Conservation (phyloP, 2,797 vertebrate species). For the Poliocrania exsul region DNA sequence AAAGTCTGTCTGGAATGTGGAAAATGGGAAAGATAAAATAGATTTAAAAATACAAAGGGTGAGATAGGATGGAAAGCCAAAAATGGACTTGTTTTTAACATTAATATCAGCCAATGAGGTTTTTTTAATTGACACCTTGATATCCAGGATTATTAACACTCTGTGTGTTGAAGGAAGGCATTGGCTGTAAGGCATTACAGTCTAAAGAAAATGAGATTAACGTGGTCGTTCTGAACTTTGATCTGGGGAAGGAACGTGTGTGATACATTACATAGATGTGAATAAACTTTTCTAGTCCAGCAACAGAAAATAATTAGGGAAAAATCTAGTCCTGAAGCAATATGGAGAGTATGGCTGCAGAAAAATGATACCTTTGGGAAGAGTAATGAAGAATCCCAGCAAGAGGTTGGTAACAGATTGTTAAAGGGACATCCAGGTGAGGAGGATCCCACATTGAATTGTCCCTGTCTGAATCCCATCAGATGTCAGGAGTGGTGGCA, state of each 20-base stretch:
- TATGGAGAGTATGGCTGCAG: neutral
- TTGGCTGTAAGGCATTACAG: neutral
- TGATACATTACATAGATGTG: neutral
- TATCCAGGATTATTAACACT: neutral
- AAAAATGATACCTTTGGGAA: neutral
- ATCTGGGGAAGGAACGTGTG: neutral
- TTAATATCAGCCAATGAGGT: neutral
- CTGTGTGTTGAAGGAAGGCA: neutral
- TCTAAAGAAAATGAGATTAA: slow-evolving; percentile 8
- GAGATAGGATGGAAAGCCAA: neutral
- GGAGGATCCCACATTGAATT: neutral
- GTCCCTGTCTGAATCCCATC: neutral
- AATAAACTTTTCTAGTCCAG: neutral
- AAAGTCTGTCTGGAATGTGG: neutral
- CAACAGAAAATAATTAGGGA: neutral
- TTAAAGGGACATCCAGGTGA: neutral
- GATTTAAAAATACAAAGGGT: neutral
- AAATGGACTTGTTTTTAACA: neutral
- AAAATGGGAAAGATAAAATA: neutral
- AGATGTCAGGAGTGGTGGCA: neutral
- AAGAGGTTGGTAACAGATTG: neutral
- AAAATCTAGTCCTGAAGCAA: neutral
- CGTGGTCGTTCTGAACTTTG: neutral
- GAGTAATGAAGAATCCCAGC: neutral
- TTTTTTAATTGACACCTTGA: neutral